Conservation (phyloP, 2,888 invertebrate species). For the Himalopsyche japonica region DNA sequence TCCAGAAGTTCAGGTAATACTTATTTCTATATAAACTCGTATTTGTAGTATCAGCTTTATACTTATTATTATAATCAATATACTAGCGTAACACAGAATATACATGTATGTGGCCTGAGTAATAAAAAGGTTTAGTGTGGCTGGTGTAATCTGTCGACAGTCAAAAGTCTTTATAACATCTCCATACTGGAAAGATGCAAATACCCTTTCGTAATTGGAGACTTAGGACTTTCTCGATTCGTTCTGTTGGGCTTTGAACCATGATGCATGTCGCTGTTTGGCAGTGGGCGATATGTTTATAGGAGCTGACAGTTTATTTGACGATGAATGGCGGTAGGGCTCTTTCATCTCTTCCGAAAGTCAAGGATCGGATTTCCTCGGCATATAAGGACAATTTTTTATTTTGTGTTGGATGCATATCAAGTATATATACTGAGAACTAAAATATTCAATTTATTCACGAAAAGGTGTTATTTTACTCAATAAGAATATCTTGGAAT, state of each 20-base stretch:
- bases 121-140: too few species aligned
- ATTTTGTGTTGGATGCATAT: background rate
- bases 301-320: constrained; percentile 36
- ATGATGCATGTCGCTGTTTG: constrained; percentile 20
- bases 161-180: constrained; percentile 8
- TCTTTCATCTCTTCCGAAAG: constrained; percentile 24
- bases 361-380: constrained; percentile 22
- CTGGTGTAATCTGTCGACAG: background rate
- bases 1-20: too few species aligned
- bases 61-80: too few species aligned
- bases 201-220: background rate
- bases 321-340: constrained; percentile 25
- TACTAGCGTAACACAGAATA: too few species aligned
- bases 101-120: too few species aligned
- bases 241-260: background rate
- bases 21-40: too few species aligned
- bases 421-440: background rate
- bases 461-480: too few species aligned
- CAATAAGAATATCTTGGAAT: too few species aligned
- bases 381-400: background rate
- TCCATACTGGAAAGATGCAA: background rate
- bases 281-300: constrained; percentile 38
- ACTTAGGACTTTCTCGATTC: constrained; percentile 1
- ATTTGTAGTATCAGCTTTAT: too few species aligned
- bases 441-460: too few species aligned